phyloP scores from a whole-genome alignment of 2,113 vertebrate genomes.

The Butastur rufipennis region DNA sequence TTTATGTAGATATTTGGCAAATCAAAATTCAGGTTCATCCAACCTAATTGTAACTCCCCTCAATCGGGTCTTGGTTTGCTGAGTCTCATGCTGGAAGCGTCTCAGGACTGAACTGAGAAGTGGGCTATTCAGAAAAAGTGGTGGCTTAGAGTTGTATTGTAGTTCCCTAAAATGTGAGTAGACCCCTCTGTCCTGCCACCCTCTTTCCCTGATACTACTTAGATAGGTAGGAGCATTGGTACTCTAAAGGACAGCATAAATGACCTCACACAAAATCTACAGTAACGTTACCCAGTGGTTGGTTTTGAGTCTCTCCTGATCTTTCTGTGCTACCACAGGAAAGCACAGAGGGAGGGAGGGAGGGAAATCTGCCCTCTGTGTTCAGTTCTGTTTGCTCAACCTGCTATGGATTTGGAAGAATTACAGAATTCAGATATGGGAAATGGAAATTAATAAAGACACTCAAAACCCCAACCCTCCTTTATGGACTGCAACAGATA shows the following conservation, averaged over 20 bases:
- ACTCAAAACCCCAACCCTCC: neutral
- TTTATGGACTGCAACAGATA: conserved; percentile 21
- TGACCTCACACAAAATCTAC: neutral
- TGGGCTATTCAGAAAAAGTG: neutral
- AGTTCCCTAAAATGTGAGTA: neutral
- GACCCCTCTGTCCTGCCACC: neutral
- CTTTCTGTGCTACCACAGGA: neutral
- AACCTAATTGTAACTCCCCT: neutral
- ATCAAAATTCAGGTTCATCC: neutral
- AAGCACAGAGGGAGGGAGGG: neutral
- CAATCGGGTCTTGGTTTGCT: neutral
- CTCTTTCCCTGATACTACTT: neutral
- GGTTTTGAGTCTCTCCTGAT: neutral
- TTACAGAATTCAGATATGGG: neutral
- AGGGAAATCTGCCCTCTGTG: neutral
- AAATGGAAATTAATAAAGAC: conserved; percentile 26
- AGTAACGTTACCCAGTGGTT: neutral
- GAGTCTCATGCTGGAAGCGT: neutral
- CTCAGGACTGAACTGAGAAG: neutral
- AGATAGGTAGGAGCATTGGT: neutral
- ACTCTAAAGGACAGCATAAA: neutral
- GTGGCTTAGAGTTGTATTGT: neutral
- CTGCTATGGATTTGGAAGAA: neutral
- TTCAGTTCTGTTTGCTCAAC: neutral
- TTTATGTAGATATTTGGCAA: neutral